Conservation (phyloP, 1,140 invertebrate genomes). For the Diachasma alloeum region DNA sequence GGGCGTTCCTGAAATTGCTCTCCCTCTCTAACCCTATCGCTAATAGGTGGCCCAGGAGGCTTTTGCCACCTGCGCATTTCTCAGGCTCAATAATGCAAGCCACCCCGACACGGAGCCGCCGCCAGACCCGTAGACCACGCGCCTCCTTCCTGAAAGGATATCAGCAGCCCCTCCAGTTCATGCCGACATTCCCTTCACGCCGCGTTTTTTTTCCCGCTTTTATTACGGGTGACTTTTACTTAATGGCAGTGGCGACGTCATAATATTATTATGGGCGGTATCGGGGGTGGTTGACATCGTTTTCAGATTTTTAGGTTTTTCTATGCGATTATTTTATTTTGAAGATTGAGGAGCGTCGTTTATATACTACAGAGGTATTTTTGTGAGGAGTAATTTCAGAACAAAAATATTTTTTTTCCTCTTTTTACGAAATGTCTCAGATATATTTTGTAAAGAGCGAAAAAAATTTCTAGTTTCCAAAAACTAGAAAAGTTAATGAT, state of each 20-base stretch:
- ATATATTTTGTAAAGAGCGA: no score
- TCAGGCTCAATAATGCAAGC: conserved; percentile 44
- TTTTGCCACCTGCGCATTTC: conserved; percentile 39
- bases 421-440: no score
- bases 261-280: no score
- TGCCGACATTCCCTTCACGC: not conserved
- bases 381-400: no score
- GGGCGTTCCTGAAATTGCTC: conserved; percentile 29
- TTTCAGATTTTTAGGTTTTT: not conserved
- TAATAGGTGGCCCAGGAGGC: conserved; percentile 36
- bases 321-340: no score
- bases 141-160: not conserved
- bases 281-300: no score
- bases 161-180: not conserved
- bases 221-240: not conserved
- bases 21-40: conserved; percentile 25
- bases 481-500: no score
- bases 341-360: no score
- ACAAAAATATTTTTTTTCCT: no score
- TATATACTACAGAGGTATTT: no score
- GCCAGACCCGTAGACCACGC: conserved; percentile 17
- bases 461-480: no score
- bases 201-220: not conserved
- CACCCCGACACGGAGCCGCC: conserved; percentile 31
- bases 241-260: not conserved